These are phyloP conservation scores for Tarsius wallacei DNA, from an alignment of 2,797 vertebrate genomes.

Conservation along the genomic window DNA sequence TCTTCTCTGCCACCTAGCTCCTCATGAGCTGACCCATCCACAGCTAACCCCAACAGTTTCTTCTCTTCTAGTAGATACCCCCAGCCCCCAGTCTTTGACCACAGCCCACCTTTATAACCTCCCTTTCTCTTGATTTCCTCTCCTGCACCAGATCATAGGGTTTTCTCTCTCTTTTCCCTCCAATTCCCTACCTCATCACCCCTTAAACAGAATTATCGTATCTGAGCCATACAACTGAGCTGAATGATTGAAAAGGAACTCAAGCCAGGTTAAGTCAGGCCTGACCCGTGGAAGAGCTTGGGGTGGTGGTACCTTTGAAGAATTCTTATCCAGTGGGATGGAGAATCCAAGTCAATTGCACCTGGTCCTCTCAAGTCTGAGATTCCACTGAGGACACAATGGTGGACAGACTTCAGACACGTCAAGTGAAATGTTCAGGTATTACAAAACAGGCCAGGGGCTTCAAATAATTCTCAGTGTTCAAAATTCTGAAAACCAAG, in stretches of 20 bases:
- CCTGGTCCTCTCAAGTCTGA: background rate
- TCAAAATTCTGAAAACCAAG: background rate
- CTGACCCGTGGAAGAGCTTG: background rate
- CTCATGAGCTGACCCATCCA: background rate
- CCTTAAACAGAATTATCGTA: too few species aligned
- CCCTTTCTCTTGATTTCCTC: background rate
- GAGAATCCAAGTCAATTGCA: accelerated
- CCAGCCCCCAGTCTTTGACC: background rate
- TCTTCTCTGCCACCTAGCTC: background rate
- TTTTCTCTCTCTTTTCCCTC: too few species aligned
- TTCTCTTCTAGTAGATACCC: background rate
- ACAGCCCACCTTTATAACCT: accelerated
- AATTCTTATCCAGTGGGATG: background rate
- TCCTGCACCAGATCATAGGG: background rate
- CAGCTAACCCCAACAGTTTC: accelerated
- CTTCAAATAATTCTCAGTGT: background rate
- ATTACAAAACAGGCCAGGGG: background rate
- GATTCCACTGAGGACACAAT: background rate
- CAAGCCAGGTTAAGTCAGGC: background rate
- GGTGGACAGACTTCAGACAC: background rate
- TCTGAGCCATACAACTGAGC: background rate
- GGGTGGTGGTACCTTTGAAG: background rate
- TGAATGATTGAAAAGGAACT: background rate
- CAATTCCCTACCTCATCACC: background rate
- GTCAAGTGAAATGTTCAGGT: background rate